Conservation (phyloP, 2,113 vertebrate species). For the Aegithalos caudatus region DNA sequence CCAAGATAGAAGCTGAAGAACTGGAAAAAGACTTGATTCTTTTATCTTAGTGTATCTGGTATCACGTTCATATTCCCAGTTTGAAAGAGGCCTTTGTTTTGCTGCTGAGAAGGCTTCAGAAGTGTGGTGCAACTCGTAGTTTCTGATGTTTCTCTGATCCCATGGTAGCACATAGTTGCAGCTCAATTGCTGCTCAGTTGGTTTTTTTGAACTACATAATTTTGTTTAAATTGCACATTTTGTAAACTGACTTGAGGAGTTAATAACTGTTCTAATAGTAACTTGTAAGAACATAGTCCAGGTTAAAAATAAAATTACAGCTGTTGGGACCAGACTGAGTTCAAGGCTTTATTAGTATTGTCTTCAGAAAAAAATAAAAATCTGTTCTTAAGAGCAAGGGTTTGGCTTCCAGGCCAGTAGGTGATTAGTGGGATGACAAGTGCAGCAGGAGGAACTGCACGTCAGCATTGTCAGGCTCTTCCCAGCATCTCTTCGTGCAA, state of each 20-base stretch:
- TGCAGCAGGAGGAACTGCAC: not conserved
- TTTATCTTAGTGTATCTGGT: not conserved
- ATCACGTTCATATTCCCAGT: not conserved
- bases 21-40: slow-evolving; percentile 3
- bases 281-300: slow-evolving; percentile 9
- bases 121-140: not conserved
- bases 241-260: slow-evolving; percentile 32
- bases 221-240: slow-evolving; percentile 25
- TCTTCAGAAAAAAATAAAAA: not conserved
- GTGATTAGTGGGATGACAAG: slow-evolving; percentile 1
- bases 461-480: not conserved
- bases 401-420: not conserved
- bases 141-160: slow-evolving; percentile 16
- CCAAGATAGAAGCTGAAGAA: not conserved
- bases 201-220: not conserved
- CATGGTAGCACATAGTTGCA: not conserved
- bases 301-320: slow-evolving; percentile 54
- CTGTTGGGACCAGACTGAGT: slow-evolving; percentile 3
- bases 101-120: not conserved
- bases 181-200: not conserved
- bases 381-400: not conserved
- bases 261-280: slow-evolving; percentile 30
- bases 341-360: not conserved
- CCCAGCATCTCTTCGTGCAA: not conserved
- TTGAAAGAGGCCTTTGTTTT: slow-evolving; percentile 15